A percentile compares a stretch with the other conserved stretches of the same genome.
phyloP scores from a whole-genome alignment of 1,140 invertebrate genomes.

The Halyomorpha halys region DNA sequence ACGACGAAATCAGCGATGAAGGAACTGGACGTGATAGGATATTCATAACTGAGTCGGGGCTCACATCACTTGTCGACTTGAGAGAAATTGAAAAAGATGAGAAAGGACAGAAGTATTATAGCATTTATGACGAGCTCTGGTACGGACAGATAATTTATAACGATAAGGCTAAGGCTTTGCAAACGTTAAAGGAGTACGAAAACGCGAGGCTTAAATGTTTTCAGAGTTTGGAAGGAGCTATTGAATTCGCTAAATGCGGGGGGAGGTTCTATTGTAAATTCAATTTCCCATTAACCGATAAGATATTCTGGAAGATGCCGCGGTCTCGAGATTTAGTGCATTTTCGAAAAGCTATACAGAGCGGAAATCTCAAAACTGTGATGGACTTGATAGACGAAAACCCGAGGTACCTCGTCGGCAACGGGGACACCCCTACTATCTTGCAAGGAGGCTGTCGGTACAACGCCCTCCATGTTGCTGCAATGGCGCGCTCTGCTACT shows the following conservation, averaged over 20 bases:
- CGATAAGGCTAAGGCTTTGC: conserved; percentile 58
- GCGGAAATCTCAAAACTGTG: conserved; percentile 52
- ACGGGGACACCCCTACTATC: conserved; percentile 78
- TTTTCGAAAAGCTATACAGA: conserved; percentile 68
- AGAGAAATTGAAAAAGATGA: no score
- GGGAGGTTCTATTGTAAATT: conserved; percentile 32
- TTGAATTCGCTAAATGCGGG: conserved; percentile 52
- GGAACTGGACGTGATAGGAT: no score
- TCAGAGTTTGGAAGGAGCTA: conserved; percentile 53
- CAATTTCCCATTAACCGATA: not conserved
- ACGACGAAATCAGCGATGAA: no score
- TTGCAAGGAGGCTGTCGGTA: conserved; percentile 73
- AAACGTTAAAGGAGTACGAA: conserved; percentile 58
- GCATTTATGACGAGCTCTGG: no score
- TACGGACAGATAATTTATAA: conserved; percentile 41
- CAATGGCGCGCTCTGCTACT: conserved; percentile 53
- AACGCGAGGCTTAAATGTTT: conserved; percentile 68
- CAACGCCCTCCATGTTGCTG: conserved; percentile 81
- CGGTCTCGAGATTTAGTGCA: conserved; percentile 65
- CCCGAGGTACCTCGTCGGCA: conserved; percentile 74
- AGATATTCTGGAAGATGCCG: conserved; percentile 45
- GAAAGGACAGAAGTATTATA: no score
- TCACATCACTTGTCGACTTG: no score
- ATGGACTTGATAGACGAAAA: conserved; percentile 62
- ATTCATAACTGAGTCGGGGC: no score